Conservation (phyloP, 2,797 vertebrate genomes). For the Fundulus diaphanus region DNA sequence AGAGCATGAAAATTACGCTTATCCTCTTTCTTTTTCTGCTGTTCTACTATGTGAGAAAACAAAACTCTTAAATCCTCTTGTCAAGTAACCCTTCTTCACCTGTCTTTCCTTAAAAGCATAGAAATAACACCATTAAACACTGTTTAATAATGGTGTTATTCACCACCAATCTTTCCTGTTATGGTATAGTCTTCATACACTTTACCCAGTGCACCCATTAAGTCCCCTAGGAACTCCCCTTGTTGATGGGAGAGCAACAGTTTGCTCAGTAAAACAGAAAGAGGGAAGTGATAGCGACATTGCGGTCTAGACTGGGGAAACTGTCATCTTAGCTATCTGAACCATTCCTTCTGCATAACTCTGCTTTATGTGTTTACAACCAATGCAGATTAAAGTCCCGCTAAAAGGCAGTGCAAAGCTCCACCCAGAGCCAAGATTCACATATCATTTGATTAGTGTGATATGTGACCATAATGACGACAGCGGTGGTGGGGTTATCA, state of each 20-base stretch:
- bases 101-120: background rate
- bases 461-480: slow-evolving; percentile 54
- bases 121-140: background rate
- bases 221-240: slow-evolving; percentile 54
- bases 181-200: slow-evolving; percentile 25
- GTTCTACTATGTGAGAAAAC: slow-evolving; percentile 30
- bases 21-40: slow-evolving; percentile 16
- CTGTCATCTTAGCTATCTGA: slow-evolving; percentile 43
- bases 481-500: slow-evolving; percentile 52
- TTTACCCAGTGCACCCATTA: slow-evolving; percentile 16
- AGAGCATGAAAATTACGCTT: background rate
- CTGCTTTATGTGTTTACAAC: slow-evolving; percentile 62
- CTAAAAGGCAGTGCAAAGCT: slow-evolving; percentile 37
- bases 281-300: slow-evolving; percentile 38
- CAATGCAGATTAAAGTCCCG: slow-evolving; percentile 28
- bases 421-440: slow-evolving; percentile 48
- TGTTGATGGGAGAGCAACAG: slow-evolving; percentile 25
- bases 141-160: too few relatives aligned
- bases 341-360: slow-evolving; percentile 46
- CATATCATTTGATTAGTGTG: slow-evolving; percentile 57
- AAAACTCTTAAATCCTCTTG: background rate
- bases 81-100: background rate
- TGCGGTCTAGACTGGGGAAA: slow-evolving; percentile 36
- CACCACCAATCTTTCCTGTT: slow-evolving; percentile 28
- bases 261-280: slow-evolving; percentile 13